These are phyloP conservation scores for Drosophila biarmipes DNA, from an alignment of 1,140 invertebrate species.

Conservation along the genomic window DNA sequence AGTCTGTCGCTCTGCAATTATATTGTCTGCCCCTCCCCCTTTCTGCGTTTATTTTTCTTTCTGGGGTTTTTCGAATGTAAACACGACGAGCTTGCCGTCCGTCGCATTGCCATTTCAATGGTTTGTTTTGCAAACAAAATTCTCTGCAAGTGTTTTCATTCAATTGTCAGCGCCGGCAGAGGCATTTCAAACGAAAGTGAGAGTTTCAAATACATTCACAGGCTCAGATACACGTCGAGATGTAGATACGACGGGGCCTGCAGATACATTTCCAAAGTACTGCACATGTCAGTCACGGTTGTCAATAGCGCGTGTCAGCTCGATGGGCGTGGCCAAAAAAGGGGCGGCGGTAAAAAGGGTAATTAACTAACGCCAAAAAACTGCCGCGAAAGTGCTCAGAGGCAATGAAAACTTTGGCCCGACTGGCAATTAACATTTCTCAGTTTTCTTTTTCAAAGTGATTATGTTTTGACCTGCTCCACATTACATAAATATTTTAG, in stretches of 20 bases:
- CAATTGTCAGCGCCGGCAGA: slow-evolving; percentile 59
- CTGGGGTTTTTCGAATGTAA: slow-evolving; percentile 60
- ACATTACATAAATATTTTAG: background rate
- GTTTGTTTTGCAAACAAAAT: slow-evolving; percentile 78
- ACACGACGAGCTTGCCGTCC: slow-evolving; percentile 32
- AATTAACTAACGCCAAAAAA: slow-evolving; percentile 37
- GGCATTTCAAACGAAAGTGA: slow-evolving; percentile 71
- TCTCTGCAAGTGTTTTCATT: slow-evolving; percentile 67
- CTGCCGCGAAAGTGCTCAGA: slow-evolving; percentile 46
- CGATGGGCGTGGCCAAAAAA: slow-evolving; percentile 32
- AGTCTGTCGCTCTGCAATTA: slow-evolving; percentile 74
- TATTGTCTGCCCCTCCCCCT: slow-evolving; percentile 34
- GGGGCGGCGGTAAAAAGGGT: slow-evolving; percentile 19
- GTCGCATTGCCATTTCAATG: slow-evolving; percentile 64
- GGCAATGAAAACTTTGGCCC: slow-evolving; percentile 19
- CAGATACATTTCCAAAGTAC: slow-evolving; percentile 27
- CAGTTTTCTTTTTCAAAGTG: background rate
- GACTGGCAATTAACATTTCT: slow-evolving; percentile 41
- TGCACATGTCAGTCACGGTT: slow-evolving; percentile 72
- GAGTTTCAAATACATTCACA: slow-evolving; percentile 53
- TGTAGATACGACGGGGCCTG: slow-evolving; percentile 2
- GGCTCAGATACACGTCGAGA: background rate
- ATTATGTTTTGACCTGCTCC: slow-evolving; percentile 16
- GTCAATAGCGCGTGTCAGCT: slow-evolving; percentile 66
- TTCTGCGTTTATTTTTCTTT: slow-evolving; percentile 26